These are phyloP conservation scores for Geotrypetes seraphini DNA, from an alignment of 2,797 vertebrate species.

Conservation along the genomic window DNA sequence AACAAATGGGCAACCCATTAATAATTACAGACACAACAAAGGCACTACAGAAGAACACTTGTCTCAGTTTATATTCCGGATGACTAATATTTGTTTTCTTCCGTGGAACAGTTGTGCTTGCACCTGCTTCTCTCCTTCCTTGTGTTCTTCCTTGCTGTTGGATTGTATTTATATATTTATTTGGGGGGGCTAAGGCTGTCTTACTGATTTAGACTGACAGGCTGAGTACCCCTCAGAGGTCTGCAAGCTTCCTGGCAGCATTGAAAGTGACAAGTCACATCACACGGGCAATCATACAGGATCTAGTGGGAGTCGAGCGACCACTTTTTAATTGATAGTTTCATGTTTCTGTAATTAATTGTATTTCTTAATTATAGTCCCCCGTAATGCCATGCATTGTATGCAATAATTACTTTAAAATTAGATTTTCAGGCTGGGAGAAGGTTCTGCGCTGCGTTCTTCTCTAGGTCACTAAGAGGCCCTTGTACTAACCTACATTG, in stretches of 20 bases:
- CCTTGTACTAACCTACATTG: too few species aligned
- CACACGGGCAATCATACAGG: slow-evolving; percentile 69
- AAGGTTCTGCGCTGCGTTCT: slow-evolving; percentile 28
- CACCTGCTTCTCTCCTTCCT: slow-evolving; percentile 22
- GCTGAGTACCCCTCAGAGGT: slow-evolving; percentile 58
- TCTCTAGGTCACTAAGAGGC: slow-evolving; percentile 4
- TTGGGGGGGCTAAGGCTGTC: slow-evolving; percentile 51
- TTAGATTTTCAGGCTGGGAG: slow-evolving; percentile 31
- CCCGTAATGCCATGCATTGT: slow-evolving; percentile 20
- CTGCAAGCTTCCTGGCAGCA: slow-evolving; percentile 58
- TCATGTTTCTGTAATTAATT: slow-evolving; percentile 56
- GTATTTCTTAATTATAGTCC: slow-evolving; percentile 45
- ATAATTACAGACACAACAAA: neutral
- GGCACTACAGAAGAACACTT: neutral
- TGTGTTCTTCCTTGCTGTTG: too few species aligned
- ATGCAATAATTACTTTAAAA: slow-evolving; percentile 32
- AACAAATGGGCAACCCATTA: too few species aligned
- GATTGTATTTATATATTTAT: too few species aligned
- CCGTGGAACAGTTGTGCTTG: slow-evolving; percentile 6
- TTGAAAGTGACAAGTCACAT: slow-evolving; percentile 78
- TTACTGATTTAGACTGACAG: slow-evolving; percentile 69
- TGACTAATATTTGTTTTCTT: slow-evolving; percentile 13
- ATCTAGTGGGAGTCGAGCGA: slow-evolving; percentile 59
- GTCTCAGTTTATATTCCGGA: slow-evolving; percentile 2
- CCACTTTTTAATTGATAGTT: slow-evolving; percentile 75